Evolutionary conservation across 2,113 vertebrate genomes (phyloP).

Genomic region (Andinoacara biseriatus): DNA sequence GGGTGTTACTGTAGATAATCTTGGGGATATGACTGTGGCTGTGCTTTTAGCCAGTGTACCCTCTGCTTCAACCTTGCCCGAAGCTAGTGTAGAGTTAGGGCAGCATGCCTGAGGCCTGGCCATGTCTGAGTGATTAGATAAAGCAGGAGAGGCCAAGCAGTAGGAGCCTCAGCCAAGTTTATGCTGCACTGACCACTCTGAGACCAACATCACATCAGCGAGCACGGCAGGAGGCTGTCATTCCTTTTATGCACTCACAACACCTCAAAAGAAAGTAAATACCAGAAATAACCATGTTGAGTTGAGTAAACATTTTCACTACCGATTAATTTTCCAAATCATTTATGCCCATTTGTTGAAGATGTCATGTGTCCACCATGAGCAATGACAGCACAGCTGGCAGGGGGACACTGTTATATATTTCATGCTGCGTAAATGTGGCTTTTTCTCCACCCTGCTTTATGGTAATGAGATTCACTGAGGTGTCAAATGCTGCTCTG

Average conservation of each 20-base stretch:
- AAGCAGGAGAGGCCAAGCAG: conserved; percentile 71
- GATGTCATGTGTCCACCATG: conserved; percentile 20
- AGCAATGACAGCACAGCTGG: conserved; percentile 53
- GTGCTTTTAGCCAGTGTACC: conserved; percentile 63
- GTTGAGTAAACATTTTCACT: conserved; percentile 37
- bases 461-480: conserved; percentile 72
- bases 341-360: conserved; percentile 25
- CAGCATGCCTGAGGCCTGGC: conserved; percentile 68
- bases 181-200: conserved; percentile 46
- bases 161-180: conserved; percentile 62
- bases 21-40: conserved; percentile 59
- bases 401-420: conserved; percentile 48
- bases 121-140: conserved; percentile 80
- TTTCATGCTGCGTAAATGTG: conserved; percentile 65
- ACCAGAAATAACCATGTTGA: conserved; percentile 1
- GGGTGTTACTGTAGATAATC: conserved; percentile 61
- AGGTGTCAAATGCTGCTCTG: conserved; percentile 72
- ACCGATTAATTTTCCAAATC: conserved; percentile 26
- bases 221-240: conserved; percentile 26
- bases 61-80: conserved; percentile 78
- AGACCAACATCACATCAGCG: conserved; percentile 22
- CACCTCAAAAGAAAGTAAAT: conserved; percentile 28
- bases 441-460: conserved; percentile 58
- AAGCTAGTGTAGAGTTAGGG: conserved; percentile 68
- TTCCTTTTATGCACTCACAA: conserved; percentile 17